Evolutionary conservation across 2,113 vertebrate species (phyloP).

Genomic region (Lucifuga dentata): DNA sequence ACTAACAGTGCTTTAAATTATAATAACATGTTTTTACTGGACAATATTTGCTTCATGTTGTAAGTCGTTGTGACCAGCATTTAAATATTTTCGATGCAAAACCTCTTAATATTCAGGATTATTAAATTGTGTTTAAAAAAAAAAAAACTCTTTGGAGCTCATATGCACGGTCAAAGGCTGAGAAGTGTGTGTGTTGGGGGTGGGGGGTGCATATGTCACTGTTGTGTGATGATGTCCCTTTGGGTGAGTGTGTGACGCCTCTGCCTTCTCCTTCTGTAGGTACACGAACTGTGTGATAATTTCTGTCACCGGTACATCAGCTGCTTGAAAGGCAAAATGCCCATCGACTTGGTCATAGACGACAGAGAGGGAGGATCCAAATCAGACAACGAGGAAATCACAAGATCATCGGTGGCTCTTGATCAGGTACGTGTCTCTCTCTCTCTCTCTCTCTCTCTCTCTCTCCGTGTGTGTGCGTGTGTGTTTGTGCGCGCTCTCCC

Average conservation of each 20-base stretch:
- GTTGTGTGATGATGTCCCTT: conserved; percentile 80
- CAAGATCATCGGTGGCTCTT: conserved; percentile 94
- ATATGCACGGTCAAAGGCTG: conserved; percentile 80
- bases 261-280: conserved; percentile 81
- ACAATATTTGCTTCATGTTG: not conserved
- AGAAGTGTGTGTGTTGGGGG: not conserved
- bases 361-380: conserved; percentile 99
- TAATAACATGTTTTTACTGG: not conserved
- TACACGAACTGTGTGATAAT: conserved; percentile 99
- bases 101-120: conserved; percentile 52
- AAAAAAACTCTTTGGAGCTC: conserved; percentile 84
- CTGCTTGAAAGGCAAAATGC: conserved; percentile 99
- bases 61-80: too few species aligned
- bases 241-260: conserved; percentile 63
- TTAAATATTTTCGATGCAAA: conserved; percentile 3
- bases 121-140: conserved; percentile 9
- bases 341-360: conserved; percentile 99
- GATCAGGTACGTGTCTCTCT: conserved; percentile 90
- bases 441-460: not conserved
- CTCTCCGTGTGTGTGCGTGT: conserved; percentile 7
- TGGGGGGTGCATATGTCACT: conserved; percentile 85
- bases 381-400: conserved; percentile 99
- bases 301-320: conserved; percentile 99
- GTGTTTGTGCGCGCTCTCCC: conserved; percentile 40
- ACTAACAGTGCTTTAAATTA: too few species aligned